Evolutionary conservation across 2,888 invertebrate genomes (phyloP), one percentile per base, ranked within the genome.

Genomic region (Hydroisotoma schaefferi): DNA sequence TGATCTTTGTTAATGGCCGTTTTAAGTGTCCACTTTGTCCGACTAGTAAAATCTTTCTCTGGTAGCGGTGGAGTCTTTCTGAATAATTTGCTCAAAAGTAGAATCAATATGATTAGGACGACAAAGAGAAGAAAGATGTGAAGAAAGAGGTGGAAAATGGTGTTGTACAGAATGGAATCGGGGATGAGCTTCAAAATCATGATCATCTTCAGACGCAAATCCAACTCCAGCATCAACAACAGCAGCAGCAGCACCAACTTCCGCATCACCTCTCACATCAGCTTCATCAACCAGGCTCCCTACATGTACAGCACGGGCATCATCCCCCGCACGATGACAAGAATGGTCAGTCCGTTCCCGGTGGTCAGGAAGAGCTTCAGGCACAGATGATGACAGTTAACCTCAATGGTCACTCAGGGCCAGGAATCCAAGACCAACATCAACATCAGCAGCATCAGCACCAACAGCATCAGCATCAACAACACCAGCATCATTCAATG

Each of bases 91-190:
- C n/a, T 10, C 15, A 25, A 20, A 40, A 40, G n/a, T 40, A 40
- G 40, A 40, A 40, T 40, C 20, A 20, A 40, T 63, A 46, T 53
- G 28, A 46, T 10, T 44, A 71, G 69, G 71, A 72, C 49, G 70
- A 72, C 44, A 72, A 72, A 63, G 73, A 71, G 38, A 70, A 67
- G 55, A 71, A 67, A 58, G 70, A 69, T 47, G 61, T 61, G 38
- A 67, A 76, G 68, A 76, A 76, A 66, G 76, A 77, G 59, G 74
- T 75, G 48, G 77, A 84, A 71, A 83, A 83, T 71, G 82, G 81
- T 53, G 78, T 82, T 67, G 78, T 80, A 64, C 82, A 83, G 76
- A 87, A 87, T 77, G 86, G 86, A 70, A 80, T 90, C 72, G 78
- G 76, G 46, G 90, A 90, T 74, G 93, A 93, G 79, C 82, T 62